Evolutionary conservation across 2,888 invertebrate genomes (phyloP).

Genomic region (Tigriopus californicus): DNA sequence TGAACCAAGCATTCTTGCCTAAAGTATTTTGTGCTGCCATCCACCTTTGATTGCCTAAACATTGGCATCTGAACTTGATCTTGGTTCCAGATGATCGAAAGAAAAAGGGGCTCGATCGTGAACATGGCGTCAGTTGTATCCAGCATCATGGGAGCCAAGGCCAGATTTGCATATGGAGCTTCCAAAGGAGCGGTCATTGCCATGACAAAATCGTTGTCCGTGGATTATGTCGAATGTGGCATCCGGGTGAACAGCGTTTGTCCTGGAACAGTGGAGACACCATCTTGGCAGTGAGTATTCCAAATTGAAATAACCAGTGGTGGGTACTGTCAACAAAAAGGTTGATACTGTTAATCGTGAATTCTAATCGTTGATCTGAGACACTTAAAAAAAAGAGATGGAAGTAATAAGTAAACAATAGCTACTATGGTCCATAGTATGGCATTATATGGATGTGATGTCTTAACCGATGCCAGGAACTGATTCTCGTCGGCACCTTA

Average conservation of each 20-base stretch:
- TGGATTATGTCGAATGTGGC: slow-evolving; percentile 22
- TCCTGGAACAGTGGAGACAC: slow-evolving; percentile 22
- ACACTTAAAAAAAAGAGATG: too few relatives aligned
- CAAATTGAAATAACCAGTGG: too few relatives aligned
- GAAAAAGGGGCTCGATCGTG: slow-evolving; percentile 21
- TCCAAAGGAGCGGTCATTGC: slow-evolving; percentile 24
- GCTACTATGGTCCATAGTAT: too few relatives aligned
- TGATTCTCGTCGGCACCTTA: too few relatives aligned
- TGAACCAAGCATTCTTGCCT: slow-evolving; percentile 23
- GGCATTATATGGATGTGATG: too few relatives aligned
- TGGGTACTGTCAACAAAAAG: too few relatives aligned
- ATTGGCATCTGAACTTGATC: not conserved
- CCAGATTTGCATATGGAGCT: slow-evolving; percentile 23
- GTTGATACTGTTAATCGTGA: too few relatives aligned
- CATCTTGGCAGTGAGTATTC: slow-evolving; percentile 18
- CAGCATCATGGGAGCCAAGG: slow-evolving; percentile 21
- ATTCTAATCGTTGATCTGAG: too few relatives aligned
- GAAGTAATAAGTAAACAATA: too few relatives aligned
- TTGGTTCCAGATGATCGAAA: slow-evolving; percentile 16
- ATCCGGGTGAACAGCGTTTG: slow-evolving; percentile 23
- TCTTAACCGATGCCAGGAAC: too few relatives aligned
- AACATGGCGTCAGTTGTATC: slow-evolving; percentile 24
- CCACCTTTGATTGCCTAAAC: not conserved
- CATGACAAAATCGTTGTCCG: slow-evolving; percentile 23
- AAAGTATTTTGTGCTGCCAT: slow-evolving; percentile 17